These are phyloP conservation scores for Acipenser ruthenus DNA, from an alignment of 2,797 vertebrate genomes.

Conservation along the genomic window DNA sequence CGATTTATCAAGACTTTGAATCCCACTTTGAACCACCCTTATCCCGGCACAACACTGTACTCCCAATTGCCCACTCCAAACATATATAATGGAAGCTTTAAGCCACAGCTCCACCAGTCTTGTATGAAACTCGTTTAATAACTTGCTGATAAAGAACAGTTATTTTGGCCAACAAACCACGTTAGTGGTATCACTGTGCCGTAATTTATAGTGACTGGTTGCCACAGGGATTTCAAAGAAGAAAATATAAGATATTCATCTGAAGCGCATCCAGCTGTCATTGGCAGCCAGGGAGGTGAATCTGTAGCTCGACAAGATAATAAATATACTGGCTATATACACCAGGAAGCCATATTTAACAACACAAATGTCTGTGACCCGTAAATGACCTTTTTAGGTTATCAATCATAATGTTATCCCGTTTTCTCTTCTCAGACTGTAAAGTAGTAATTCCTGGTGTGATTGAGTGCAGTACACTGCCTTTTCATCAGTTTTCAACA, in stretches of 20 bases:
- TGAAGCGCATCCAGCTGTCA: background rate
- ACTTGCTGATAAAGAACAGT: background rate
- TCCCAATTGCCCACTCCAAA: too few relatives aligned
- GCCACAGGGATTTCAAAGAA: background rate
- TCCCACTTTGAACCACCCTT: too few relatives aligned
- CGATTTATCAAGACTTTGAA: too few relatives aligned
- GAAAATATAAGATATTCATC: background rate
- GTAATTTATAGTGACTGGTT: background rate
- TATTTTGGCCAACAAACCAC: background rate
- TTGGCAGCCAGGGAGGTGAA: slow-evolving; percentile 7
- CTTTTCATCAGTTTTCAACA: background rate
- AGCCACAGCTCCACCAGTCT: background rate
- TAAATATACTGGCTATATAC: background rate
- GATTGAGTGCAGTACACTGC: background rate
- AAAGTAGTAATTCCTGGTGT: background rate
- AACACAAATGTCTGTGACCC: background rate
- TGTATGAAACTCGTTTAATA: background rate
- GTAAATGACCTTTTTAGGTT: background rate
- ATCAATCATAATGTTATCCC: background rate
- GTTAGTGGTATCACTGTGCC: background rate
- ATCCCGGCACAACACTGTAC: too few relatives aligned
- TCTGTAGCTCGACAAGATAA: background rate
- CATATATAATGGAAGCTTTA: background rate
- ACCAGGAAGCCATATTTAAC: background rate
- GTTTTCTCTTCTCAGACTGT: background rate